A percentile compares a stretch with the other conserved stretches of the same genome.
These are phyloP conservation scores for Synergus itoensis DNA, from an alignment of 2,888 invertebrate genomes.

Conservation along the genomic window DNA sequence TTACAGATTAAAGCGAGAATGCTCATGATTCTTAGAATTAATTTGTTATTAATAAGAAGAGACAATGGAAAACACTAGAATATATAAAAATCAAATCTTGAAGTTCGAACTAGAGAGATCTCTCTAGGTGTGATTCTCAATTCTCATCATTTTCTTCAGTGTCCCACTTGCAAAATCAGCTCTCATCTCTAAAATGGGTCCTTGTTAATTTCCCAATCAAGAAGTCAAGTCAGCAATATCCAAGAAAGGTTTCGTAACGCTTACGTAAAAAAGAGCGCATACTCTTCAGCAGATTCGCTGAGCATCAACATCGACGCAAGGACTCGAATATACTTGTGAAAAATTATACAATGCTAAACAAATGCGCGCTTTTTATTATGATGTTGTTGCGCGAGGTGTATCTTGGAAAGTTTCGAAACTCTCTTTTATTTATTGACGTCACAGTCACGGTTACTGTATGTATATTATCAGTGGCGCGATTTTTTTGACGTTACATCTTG, in stretches of 20 bases:
- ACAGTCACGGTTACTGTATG: neutral
- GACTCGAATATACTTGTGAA: conserved; percentile 5
- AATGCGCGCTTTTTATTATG: conserved; percentile 12
- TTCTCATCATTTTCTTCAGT: neutral
- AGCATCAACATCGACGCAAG: neutral
- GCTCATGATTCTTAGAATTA: neutral
- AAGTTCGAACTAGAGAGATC: too few species aligned
- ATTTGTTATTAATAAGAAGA: neutral
- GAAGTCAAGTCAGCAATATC: conserved; percentile 48
- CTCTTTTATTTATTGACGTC: neutral
- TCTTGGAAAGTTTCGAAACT: conserved; percentile 18
- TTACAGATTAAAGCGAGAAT: neutral
- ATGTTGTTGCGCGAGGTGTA: conserved; percentile 4
- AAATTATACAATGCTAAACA: conserved; percentile 17
- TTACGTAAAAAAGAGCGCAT: conserved; percentile 18
- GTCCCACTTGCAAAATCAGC: neutral
- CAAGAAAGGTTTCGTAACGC: conserved; percentile 43
- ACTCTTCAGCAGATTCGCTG: conserved; percentile 30
- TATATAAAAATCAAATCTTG: too few species aligned
- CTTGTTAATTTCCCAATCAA: conserved; percentile 45
- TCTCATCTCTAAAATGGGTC: conserved; percentile 6
- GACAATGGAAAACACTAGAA: too few species aligned
- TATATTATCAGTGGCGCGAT: neutral
- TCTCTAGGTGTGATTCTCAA: too few species aligned
- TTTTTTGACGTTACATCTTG: neutral